Conservation (phyloP, 2,113 vertebrate species). For the Platysternon megacephalum region DNA sequence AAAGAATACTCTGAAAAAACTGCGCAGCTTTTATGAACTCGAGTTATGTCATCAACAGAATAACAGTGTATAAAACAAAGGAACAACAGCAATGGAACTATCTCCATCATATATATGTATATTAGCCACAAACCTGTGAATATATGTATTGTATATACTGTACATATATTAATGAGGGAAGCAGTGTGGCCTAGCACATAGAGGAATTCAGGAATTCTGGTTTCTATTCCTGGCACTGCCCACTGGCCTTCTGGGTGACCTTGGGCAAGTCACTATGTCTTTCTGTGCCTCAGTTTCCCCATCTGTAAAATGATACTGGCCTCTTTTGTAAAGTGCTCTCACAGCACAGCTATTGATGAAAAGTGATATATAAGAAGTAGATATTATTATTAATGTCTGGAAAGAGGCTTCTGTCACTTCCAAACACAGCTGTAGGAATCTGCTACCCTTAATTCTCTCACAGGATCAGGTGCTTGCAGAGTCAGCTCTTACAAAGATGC, state of each 20-base stretch:
- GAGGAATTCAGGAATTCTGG: not conserved
- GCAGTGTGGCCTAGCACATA: not conserved
- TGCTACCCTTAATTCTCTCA: not conserved
- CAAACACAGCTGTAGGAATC: not conserved
- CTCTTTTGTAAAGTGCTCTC: not conserved
- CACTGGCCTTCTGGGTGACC: not conserved
- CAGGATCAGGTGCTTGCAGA: not conserved
- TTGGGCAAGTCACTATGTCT: not conserved
- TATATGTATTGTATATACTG: not conserved
- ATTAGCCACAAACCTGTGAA: not conserved
- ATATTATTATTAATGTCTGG: not conserved
- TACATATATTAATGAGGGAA: not conserved
- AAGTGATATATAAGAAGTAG: not conserved
- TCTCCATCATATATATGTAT: not conserved
- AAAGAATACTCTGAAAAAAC: not conserved
- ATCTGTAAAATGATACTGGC: not conserved
- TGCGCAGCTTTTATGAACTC: conserved; percentile 9
- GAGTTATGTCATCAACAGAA: conserved; percentile 6
- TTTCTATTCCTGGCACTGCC: not conserved
- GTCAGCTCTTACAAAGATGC: not conserved
- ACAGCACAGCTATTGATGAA: not conserved
- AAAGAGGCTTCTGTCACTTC: not conserved
- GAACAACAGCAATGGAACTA: conserved; percentile 6
- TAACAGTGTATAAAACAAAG: conserved; percentile 32
- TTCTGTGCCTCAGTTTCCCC: not conserved